These are phyloP conservation scores for Parus major DNA, from an alignment of 2,113 vertebrate genomes.

Conservation along the genomic window DNA sequence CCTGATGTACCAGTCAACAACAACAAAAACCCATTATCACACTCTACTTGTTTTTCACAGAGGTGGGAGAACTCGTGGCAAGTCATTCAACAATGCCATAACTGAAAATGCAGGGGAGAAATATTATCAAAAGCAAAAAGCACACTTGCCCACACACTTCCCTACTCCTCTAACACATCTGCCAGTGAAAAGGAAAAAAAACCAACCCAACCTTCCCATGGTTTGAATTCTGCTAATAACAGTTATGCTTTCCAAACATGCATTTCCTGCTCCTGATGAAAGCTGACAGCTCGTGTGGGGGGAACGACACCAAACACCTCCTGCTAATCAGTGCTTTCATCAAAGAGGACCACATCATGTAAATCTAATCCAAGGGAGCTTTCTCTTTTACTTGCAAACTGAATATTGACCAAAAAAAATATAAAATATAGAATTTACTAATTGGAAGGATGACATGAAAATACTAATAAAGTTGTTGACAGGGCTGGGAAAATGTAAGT, in stretches of 20 bases:
- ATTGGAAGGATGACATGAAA: constrained; percentile 58
- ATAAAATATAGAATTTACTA: not conserved
- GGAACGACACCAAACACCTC: not conserved
- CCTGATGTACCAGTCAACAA: constrained; percentile 5
- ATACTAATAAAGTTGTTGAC: constrained; percentile 58
- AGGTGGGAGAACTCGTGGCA: constrained; percentile 16
- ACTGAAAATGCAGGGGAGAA: constrained; percentile 17
- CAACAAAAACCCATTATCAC: constrained; percentile 7
- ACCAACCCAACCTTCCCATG: not conserved
- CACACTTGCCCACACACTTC: constrained; percentile 21
- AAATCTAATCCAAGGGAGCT: not conserved
- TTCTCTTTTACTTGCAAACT: constrained; percentile 23
- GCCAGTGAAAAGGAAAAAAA: not conserved
- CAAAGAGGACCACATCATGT: not conserved
- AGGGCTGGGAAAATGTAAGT: constrained; percentile 28
- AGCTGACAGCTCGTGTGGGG: constrained; percentile 23
- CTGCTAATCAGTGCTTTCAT: constrained; percentile 8
- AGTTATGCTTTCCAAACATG: not conserved
- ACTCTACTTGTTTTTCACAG: constrained; percentile 26
- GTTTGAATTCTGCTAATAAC: not conserved
- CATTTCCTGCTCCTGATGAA: constrained; percentile 12
- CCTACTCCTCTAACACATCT: not conserved
- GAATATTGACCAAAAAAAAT: not conserved
- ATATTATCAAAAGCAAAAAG: not conserved
- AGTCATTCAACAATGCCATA: not conserved